These are phyloP conservation scores for Miichthys miiuy DNA, from an alignment of 2,797 vertebrate species.

Conservation along the genomic window DNA sequence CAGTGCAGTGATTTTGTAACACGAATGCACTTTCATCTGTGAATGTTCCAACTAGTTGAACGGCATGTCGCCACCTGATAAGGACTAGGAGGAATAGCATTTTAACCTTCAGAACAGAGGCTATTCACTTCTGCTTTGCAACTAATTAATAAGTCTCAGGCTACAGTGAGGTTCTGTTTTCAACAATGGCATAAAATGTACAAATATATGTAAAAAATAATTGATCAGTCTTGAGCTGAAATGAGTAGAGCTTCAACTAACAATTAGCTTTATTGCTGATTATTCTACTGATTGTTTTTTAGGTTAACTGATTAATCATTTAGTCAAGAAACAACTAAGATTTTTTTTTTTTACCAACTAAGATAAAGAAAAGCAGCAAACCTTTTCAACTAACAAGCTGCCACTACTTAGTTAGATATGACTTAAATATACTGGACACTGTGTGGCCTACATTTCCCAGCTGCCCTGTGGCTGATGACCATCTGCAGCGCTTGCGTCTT, in stretches of 20 bases:
- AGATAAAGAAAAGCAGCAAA: background rate
- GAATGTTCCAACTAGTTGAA: conserved; percentile 13
- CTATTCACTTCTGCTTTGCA: background rate
- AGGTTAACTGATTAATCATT: background rate
- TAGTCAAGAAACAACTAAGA: background rate
- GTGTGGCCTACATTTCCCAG: conserved; percentile 64
- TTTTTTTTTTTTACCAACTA: background rate
- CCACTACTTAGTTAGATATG: background rate
- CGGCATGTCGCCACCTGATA: conserved; percentile 44
- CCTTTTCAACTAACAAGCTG: background rate
- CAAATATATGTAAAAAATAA: background rate
- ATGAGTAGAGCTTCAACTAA: background rate
- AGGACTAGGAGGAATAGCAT: conserved; percentile 6
- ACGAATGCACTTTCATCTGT: conserved; percentile 43
- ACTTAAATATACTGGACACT: background rate
- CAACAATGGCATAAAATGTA: background rate
- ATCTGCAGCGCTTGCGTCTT: conserved; percentile 42
- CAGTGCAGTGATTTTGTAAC: conserved; percentile 9
- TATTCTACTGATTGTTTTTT: background rate
- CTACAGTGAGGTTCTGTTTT: background rate
- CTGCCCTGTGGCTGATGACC: conserved; percentile 33
- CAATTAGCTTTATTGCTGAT: background rate
- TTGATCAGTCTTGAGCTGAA: background rate
- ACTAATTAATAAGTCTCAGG: background rate
- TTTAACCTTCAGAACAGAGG: conserved; percentile 26